Evolutionary conservation across 1,140 invertebrate species (phyloP).

Genomic region (Chironomus tepperi): DNA sequence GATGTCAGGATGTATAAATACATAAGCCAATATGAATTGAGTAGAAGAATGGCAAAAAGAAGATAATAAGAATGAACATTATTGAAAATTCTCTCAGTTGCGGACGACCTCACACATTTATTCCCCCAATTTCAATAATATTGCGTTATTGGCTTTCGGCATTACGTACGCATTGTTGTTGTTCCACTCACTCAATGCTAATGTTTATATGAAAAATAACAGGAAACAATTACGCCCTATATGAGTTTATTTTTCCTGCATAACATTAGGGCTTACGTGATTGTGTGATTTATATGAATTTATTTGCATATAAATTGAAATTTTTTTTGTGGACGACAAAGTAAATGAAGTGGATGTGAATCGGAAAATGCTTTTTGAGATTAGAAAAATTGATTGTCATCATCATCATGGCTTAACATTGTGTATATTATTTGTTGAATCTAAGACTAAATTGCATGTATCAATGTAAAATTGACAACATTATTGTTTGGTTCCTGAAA

Average conservation of each 20-base stretch:
- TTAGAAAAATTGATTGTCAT: slow-evolving; percentile 1
- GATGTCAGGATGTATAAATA: not conserved
- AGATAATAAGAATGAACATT: slow-evolving; percentile 14
- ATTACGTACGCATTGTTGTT: not conserved
- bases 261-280: slow-evolving; percentile 10
- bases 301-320: slow-evolving; percentile 15
- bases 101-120: not conserved
- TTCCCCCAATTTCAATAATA: not conserved
- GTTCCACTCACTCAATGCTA: not conserved
- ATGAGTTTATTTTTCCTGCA: slow-evolving; percentile 13
- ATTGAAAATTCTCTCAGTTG: not conserved
- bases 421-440: not conserved
- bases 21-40: not conserved
- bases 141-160: slow-evolving; percentile 11
- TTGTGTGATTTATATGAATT: not conserved
- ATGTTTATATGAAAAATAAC: not conserved
- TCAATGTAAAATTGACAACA: no score
- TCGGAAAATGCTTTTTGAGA: not conserved
- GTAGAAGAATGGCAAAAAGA: not conserved
- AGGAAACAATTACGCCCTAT: slow-evolving; percentile 1
- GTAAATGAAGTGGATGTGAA: not conserved
- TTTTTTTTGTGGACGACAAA: slow-evolving; percentile 4
- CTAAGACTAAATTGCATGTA: no score
- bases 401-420: not conserved
- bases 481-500: no score